Base-by-base conservation (phyloP, 2,888 invertebrate genomes). In the Galerucella nymphaeae region DNA sequence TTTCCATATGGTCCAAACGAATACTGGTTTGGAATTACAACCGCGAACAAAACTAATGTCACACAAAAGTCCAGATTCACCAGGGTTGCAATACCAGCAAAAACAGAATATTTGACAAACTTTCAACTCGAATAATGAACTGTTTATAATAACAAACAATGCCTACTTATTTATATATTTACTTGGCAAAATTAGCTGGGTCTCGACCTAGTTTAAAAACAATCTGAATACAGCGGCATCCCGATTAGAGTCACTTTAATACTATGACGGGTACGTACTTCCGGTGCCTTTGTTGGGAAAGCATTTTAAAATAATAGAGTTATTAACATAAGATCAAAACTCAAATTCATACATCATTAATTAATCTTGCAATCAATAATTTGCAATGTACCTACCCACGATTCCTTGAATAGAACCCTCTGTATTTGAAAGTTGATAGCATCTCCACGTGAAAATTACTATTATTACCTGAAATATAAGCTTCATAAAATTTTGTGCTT, bases 401-500 rank as follows among this genome's bases (percentile, higher is more conserved):
- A 38, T 38, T 9, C 1, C 8, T 38, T 38, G 30, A 38, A 38
- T 38, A 38, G 9, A 38, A 38, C 30, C 6, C 6, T n/a, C n/a
- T 30, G 30, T 30, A 30, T 30, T 30, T 30, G 30, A 1, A 30
- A 6, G 5, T 30, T 68, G 50, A 62, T 68, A 62, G 55, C 42
- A 55, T 63, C 55, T 55, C 63, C 55, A 63, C 55, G 63, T 55
- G 53, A 55, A 45, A 69, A 69, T 63, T 63, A 69, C 57, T 62
- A 55, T 55, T 63, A 50, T 41, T 55, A 62, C 55, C 55, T 63
- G 18, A 23, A 62, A 63, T 42, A 45, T 62, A 69, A 69, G 62
- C 55, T 62, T 62, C 69, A 63, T 55, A 69, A 69, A 69, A 69
- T 69, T 55, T 55, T 38, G 42, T 45, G 69, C 45, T 41, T n/a